These are phyloP conservation scores for Octopus sinensis DNA, from an alignment of 1,140 invertebrate species.

Conservation along the genomic window DNA sequence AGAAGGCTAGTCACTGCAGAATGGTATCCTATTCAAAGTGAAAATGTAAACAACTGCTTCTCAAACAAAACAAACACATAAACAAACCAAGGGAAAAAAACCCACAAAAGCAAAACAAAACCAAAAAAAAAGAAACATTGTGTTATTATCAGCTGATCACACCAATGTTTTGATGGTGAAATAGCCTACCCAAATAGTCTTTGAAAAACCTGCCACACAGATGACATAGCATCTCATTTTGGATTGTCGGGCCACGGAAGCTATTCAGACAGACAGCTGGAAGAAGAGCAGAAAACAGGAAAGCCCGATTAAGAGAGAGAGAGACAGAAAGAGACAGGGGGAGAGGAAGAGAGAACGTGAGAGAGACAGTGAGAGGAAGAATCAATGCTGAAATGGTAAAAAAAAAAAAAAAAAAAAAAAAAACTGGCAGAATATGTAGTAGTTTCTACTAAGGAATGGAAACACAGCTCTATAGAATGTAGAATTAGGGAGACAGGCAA, in stretches of 20 bases:
- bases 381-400: neutral
- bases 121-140: no score
- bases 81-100: no score
- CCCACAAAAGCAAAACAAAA: no score
- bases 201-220: neutral
- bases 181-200: neutral
- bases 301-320: neutral
- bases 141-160: no score
- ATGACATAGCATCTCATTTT: neutral
- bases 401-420: slow-evolving; percentile 3
- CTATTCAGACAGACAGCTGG: neutral
- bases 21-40: no score
- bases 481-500: neutral
- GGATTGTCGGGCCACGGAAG: neutral
- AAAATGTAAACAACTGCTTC: no score
- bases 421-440: no score
- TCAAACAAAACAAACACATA: no score
- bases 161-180: neutral
- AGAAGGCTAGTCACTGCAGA: no score
- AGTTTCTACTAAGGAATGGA: no score
- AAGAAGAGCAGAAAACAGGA: neutral
- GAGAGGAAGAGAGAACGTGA: neutral
- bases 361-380: neutral
- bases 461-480: no score
- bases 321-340: neutral